Base-by-base conservation (phyloP, 2,797 vertebrate species). In the Micrastur ruficollis region DNA sequence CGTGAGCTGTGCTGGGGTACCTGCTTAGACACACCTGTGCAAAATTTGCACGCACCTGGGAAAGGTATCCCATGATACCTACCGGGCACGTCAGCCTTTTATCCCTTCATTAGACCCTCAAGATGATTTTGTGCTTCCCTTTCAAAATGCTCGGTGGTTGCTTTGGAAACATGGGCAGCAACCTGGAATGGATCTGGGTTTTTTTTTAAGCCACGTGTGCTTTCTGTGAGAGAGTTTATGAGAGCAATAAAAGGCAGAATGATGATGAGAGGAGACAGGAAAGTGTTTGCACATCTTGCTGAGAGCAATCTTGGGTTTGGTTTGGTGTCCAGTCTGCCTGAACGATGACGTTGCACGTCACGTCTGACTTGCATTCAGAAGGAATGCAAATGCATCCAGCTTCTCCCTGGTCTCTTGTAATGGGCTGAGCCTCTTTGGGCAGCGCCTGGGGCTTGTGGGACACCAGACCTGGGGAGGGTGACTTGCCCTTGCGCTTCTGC, bases 301-400 rank as follows among this genome's bases (percentile, higher is more conserved):
- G 88, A 89, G 74, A 26, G 74, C 53, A 88, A 21, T 75, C 84
- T 65, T 81, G 65, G 42, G 14, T 95, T 92, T 67, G 61, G 2
- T 52, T 92, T 93, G 29, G 65, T 76, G 61, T 49, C 71, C 63
- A 50, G 20, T 66, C 79, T 67, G 50, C 52, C 82, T 72, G 49
- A 74, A 49, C 32, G 36, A 21, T 70, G 91, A 63, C 4, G 4
- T 88, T 68, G 75, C 42, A 32, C 1, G 1, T 95, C 90, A 40
- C 76, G 84, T 82, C 82, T 93, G 90, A 84, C 83, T 81, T 75
- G 38, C 38, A 72, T 93, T 91, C 80, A 72, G 85, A 81, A 81
- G 68, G 76, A 91, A 93, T 81, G 56, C 61, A 61, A 73, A 81
- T 14, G 23, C 75, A 50, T 66, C 55, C 85, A 83, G 21, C 53